Evolutionary conservation across 1,140 invertebrate species (phyloP), one percentile per base, ranked within the genome.

Genomic region (Musca vetustissima): DNA sequence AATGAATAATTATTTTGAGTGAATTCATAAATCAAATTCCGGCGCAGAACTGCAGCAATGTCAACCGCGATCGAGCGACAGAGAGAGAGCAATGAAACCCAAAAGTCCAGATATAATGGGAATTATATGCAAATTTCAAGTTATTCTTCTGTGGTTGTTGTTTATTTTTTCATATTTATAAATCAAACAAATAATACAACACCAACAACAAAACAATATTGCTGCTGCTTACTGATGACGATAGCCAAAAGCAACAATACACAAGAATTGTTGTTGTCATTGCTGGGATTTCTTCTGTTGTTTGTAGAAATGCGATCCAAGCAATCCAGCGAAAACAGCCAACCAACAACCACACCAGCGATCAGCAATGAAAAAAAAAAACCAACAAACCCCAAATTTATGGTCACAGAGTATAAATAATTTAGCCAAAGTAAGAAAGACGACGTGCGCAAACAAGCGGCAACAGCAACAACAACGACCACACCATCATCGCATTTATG

Each of bases 1-100:
- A 61, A 61, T 61, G 28, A 61, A 61, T 61, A 61, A 61, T 61
- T 61, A 61, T 61, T 17, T 32, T 21, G 36, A 61, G 28, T 61
- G n/a, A 19, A 43, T 61, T 61, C 36, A 61, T 61, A 61, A 61
- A 61, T 61, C 57, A 61, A 61, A 61, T 36, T 61, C 57, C 32
- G 14, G 4, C 25, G 28, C 15, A 32, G 4, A 59, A n/a, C 4
- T 1, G 17, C 49, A 52, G 36, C 36, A 52, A 52, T 1, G 17
- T 4, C 17, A 52, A 21, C 9, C 49, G 49, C 1, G 1, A 19
- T n/a, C n/a, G n/a, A n/a, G n/a, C n/a, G n/a, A n/a, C n/a, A 52
- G 21, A n/a, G 13, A 36, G 21, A 36, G 7, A 36, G 32, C 28
- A 61, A 59, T 9, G 19, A 61, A 43, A 15, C 28, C 28, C 17